Conservation (phyloP, 2,888 invertebrate species). For the Sinhomidia bicolor region DNA sequence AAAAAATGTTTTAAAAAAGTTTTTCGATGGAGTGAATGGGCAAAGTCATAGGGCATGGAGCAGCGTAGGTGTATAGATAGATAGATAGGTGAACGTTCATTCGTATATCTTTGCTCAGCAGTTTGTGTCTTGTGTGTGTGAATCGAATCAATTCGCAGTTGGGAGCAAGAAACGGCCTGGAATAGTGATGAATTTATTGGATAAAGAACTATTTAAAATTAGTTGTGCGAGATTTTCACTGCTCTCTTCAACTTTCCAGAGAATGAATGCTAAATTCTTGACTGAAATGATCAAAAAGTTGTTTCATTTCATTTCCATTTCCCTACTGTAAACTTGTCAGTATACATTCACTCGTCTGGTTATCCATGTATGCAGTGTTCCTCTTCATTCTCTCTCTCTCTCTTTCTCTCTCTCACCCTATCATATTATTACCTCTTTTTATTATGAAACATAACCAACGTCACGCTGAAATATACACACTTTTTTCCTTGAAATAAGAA, state of each 20-base stretch:
- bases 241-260: neutral
- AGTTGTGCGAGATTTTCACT: constrained; percentile 25
- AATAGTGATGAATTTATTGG: constrained; percentile 34
- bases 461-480: neutral
- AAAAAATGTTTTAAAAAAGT: neutral
- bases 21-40: too few species aligned
- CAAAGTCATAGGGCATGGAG: too few species aligned
- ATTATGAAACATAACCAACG: neutral
- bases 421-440: neutral
- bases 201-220: constrained; percentile 19
- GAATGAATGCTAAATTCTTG: constrained; percentile 38
- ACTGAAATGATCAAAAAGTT: constrained; percentile 43
- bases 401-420: too few species aligned
- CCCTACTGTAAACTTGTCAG: neutral
- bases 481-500: neutral
- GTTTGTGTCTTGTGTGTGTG: too few species aligned
- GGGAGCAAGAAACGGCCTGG: neutral
- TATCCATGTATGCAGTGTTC: neutral
- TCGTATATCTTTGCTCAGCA: too few species aligned
- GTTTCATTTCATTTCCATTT: constrained; percentile 34
- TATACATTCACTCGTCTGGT: neutral
- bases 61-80: too few species aligned
- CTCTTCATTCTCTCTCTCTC: neutral
- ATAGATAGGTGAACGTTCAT: too few species aligned
- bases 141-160: neutral